Evolutionary conservation across 2,797 vertebrate species (phyloP), one percentile per base, ranked within the genome.

Genomic region (Phoeniculus purpureus): DNA sequence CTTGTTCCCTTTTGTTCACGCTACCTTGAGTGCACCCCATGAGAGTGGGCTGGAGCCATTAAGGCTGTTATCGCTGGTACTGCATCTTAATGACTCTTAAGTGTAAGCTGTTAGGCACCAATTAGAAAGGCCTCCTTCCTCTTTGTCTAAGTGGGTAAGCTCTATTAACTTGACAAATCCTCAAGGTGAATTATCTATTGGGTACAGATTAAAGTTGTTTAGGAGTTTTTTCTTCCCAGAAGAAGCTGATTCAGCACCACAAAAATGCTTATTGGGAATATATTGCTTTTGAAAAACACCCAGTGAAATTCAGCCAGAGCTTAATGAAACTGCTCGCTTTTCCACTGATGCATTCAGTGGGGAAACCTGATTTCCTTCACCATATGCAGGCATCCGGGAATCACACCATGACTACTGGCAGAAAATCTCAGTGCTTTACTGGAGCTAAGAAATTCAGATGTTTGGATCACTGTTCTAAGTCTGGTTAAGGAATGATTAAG

Each of bases 91-190:
- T 93, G 93, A 94, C 80, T 66, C 89, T 91, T 94, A 95, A 94
- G 87, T 86, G 80, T 92, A 91, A 94, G 78, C 50, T 86, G 89
- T 95, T 95, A 95, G 93, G 77, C 80, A 93, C 77, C 91, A 94
- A 95, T 95, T 96, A 94, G 91, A 87, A 94, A 78, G 80, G 64
- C 85, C 87, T 95, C 85, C 87, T 95, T 92, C 89, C 85, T 95
- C 80, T 81, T 93, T 89, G 67, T 91, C 77, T 92, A 91, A 91
- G 93, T 92, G 87, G 80, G 91, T 85, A 95, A 52, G 60, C 80
- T 93, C 94, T 92, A 87, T 95, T 93, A 94, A 92, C 89, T 91
- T 94, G 92, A 95, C 95, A 95, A 93, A 94, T 92, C 71, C 77
- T 91, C 50, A 73, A 94, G 82, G 79, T 94, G 89, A 95, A 93